Evolutionary conservation across 2,113 vertebrate genomes (phyloP).

Genomic region (Martes martes): DNA sequence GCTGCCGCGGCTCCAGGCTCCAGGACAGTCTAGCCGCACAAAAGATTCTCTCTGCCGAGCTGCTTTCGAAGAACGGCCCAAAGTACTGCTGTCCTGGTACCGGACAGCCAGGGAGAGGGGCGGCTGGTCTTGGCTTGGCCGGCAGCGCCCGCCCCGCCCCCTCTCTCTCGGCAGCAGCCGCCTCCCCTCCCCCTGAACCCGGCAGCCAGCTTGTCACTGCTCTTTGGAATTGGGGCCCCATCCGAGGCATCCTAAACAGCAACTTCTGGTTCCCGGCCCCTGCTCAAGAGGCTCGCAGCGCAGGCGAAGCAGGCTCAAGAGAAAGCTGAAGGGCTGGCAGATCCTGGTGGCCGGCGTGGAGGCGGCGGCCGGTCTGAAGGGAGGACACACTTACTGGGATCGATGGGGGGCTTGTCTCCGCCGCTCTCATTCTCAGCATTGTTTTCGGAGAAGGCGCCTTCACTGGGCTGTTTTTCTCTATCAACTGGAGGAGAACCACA

Average conservation of each 20-base stretch:
- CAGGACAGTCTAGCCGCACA: not conserved
- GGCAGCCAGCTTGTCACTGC: not conserved
- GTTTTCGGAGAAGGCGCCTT: constrained; percentile 88
- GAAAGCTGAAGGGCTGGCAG: constrained; percentile 36
- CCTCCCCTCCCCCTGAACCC: constrained; percentile 29
- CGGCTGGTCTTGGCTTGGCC: not conserved
- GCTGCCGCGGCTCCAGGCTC: not conserved
- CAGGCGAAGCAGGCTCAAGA: constrained; percentile 31
- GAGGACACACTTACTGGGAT: constrained; percentile 91
- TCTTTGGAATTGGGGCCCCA: constrained; percentile 24
- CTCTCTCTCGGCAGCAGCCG: not conserved
- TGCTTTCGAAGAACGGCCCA: constrained; percentile 68
- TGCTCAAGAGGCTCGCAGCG: constrained; percentile 11
- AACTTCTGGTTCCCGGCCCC: constrained; percentile 32
- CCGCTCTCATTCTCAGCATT: constrained; percentile 86
- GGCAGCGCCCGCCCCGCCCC: constrained; percentile 53
- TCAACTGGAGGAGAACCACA: constrained; percentile 90
- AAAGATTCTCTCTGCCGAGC: constrained; percentile 23
- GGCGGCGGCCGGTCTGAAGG: constrained; percentile 37
- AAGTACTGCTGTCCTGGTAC: constrained; percentile 30
- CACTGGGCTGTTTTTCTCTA: constrained; percentile 90
- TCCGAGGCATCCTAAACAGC: constrained; percentile 40
- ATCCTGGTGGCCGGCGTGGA: constrained; percentile 73
- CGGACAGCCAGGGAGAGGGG: constrained; percentile 28
- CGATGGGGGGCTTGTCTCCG: constrained; percentile 87